Percentiles rank a stretch among this genome's conserved stretches.
These are phyloP conservation scores for Arctocebus calabarensis DNA, from an alignment of 2,797 vertebrate genomes.

Conservation along the genomic window DNA sequence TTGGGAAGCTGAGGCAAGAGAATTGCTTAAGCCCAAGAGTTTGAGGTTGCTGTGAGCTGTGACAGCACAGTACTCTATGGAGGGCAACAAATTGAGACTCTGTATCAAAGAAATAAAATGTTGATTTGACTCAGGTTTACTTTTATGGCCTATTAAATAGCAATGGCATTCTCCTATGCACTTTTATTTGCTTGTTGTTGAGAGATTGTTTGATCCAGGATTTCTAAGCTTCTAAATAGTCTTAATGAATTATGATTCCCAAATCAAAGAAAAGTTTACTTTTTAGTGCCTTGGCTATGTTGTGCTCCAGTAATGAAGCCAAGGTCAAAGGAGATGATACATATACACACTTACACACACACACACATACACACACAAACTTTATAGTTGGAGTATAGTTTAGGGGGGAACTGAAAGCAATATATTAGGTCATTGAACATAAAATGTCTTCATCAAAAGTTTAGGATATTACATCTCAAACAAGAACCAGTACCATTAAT, in stretches of 20 bases:
- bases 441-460: too few relatives aligned
- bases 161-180: background rate
- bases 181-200: background rate
- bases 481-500: too few relatives aligned
- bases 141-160: background rate
- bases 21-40: too few relatives aligned
- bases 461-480: too few relatives aligned
- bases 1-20: too few relatives aligned
- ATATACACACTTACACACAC: background rate
- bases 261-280: background rate
- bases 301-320: background rate
- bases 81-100: too few relatives aligned
- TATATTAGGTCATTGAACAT: background rate
- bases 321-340: background rate
- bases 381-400: background rate
- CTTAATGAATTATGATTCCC: background rate
- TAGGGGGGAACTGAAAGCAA: background rate
- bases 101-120: background rate
- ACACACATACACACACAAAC: too few relatives aligned
- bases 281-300: background rate
- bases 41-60: too few relatives aligned
- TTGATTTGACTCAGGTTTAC: background rate
- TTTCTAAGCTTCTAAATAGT: slow-evolving; percentile 11
- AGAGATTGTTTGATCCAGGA: background rate
- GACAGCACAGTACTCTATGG: too few relatives aligned